Conservation (phyloP, 2,797 vertebrate species). For the Oreonectes daqikongensis region DNA sequence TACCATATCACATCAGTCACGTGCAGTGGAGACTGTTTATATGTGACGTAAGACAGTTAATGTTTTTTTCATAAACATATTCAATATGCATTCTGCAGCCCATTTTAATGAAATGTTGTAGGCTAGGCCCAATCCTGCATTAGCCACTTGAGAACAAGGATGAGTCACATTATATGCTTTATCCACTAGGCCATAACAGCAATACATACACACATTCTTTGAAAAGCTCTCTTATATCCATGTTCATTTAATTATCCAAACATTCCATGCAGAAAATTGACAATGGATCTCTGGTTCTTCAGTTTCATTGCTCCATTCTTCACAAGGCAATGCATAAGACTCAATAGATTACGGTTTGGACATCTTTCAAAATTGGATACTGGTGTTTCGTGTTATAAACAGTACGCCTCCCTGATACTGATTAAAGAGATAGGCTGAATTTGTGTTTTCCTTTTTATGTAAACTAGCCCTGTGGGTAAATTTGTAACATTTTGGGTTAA, state of each 20-base stretch:
- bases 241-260: conserved; percentile 23
- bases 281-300: not conserved
- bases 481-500: too few species aligned
- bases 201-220: not conserved
- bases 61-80: too few species aligned
- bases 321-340: not conserved
- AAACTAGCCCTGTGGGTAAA: too few species aligned
- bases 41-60: too few species aligned
- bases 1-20: too few species aligned
- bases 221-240: not conserved
- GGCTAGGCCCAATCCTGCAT: not conserved
- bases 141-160: not conserved
- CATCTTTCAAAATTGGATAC: not conserved
- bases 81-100: too few species aligned
- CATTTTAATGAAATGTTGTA: not conserved
- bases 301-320: not conserved
- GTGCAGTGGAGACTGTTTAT: too few species aligned
- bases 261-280: conserved; percentile 25
- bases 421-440: too few species aligned
- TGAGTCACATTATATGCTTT: not conserved
- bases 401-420: too few species aligned
- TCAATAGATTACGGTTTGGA: not conserved
- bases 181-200: not conserved
- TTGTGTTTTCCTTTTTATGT: too few species aligned
- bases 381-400: too few species aligned